phyloP scores from a whole-genome alignment of 1,140 invertebrate species.

The Bombus superbus region DNA sequence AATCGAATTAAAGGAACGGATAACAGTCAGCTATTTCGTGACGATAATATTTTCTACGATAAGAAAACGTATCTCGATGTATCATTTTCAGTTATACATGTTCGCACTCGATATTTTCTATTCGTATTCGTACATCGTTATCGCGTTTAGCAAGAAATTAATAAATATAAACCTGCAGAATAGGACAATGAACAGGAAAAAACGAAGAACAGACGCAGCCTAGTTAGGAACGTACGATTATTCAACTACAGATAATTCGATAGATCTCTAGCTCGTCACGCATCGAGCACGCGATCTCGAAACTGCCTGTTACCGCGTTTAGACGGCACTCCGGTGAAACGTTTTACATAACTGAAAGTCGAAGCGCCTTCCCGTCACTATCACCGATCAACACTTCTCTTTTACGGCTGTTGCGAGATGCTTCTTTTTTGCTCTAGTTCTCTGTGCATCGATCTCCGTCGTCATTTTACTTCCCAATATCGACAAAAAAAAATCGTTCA shows the following conservation, averaged over 20 bases:
- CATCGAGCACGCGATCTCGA: constrained; percentile 43
- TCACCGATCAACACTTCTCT: constrained; percentile 3
- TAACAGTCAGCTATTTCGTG: neutral
- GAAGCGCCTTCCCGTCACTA: constrained; percentile 18
- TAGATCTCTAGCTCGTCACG: constrained; percentile 36
- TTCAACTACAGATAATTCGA: constrained; percentile 43
- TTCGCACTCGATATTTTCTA: too few species aligned
- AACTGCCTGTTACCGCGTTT: constrained; percentile 46
- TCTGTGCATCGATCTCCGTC: neutral
- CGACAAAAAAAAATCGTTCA: neutral
- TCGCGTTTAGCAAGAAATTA: too few species aligned
- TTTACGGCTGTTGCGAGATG: constrained; percentile 2
- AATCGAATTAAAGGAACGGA: neutral
- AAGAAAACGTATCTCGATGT: too few species aligned
- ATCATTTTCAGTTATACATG: too few species aligned
- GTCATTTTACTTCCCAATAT: neutral
- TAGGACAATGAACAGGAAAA: neutral
- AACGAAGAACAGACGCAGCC: neutral
- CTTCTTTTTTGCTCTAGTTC: neutral
- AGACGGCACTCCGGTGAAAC: constrained; percentile 49
- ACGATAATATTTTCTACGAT: too few species aligned
- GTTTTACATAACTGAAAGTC: constrained; percentile 56
- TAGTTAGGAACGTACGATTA: constrained; percentile 27
- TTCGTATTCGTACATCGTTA: too few species aligned
- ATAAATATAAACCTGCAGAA: too few species aligned